Percentiles rank a stretch among this genome's conserved stretches.
Conservation (phyloP, 1,140 invertebrate genomes). For the Cylas formicarius region DNA sequence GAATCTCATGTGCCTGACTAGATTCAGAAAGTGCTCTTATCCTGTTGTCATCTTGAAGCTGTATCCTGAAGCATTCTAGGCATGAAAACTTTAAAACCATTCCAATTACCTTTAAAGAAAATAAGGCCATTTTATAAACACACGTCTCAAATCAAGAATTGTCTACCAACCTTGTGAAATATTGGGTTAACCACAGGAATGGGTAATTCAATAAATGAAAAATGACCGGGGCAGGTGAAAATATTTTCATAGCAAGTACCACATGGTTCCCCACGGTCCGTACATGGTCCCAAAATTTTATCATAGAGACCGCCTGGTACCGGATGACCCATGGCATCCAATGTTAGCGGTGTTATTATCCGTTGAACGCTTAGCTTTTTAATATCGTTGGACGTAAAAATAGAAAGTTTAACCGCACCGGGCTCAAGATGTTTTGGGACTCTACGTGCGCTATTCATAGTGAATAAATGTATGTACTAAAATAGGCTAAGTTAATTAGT, state of each 20-base stretch:
- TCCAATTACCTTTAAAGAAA: slow-evolving; percentile 51
- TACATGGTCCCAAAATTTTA: slow-evolving; percentile 57
- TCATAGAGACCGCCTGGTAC: slow-evolving; percentile 82
- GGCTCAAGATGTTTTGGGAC: slow-evolving; percentile 11
- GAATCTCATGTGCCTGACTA: slow-evolving; percentile 1
- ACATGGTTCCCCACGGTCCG: slow-evolving; percentile 63
- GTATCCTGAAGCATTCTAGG: slow-evolving; percentile 60
- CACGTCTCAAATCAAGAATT: not conserved
- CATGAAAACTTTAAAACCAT: slow-evolving; percentile 63
- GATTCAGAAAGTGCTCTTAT: slow-evolving; percentile 11
- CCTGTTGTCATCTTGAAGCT: slow-evolving; percentile 54
- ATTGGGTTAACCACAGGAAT: slow-evolving; percentile 88
- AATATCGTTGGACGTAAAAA: slow-evolving; percentile 79
- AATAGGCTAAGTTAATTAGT: too few species aligned
- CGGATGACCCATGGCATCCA: slow-evolving; percentile 80
- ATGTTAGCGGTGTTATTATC: slow-evolving; percentile 73
- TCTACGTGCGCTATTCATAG: not conserved
- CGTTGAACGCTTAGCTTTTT: slow-evolving; percentile 78
- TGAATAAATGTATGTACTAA: not conserved
- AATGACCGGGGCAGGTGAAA: slow-evolving; percentile 82
- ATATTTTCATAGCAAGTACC: slow-evolving; percentile 67
- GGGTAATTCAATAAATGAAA: slow-evolving; percentile 91
- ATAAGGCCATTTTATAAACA: not conserved
- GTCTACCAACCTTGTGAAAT: slow-evolving; percentile 59
- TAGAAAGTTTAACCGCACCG: slow-evolving; percentile 46